A percentile compares a stretch with the other conserved stretches of the same genome.
These are phyloP conservation scores for Fulica atra DNA, from an alignment of 2,113 vertebrate species.

Conservation along the genomic window DNA sequence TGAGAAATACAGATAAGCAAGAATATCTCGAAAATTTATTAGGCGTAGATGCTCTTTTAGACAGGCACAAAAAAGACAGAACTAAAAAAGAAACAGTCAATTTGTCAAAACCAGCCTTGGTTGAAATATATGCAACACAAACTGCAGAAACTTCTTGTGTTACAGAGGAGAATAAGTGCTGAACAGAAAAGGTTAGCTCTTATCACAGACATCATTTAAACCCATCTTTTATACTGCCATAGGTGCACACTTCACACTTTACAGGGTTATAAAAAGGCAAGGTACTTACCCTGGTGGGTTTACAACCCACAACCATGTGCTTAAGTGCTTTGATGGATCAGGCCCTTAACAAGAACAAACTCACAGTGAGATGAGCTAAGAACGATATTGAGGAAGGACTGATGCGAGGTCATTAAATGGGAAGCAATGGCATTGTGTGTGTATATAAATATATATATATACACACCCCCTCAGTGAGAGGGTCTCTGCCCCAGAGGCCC, in stretches of 20 bases:
- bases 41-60: background rate
- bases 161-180: background rate
- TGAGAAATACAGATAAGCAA: slow-evolving; percentile 5
- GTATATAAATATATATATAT: too few species aligned
- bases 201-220: slow-evolving; percentile 47
- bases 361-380: background rate
- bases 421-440: background rate
- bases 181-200: slow-evolving; percentile 33
- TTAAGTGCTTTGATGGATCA: slow-evolving; percentile 52
- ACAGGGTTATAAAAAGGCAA: slow-evolving; percentile 58
- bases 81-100: background rate
- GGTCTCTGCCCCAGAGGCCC: background rate
- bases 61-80: slow-evolving; percentile 6
- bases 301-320: slow-evolving; percentile 27
- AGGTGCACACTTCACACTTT: slow-evolving; percentile 42
- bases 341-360: slow-evolving; percentile 51
- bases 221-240: slow-evolving; percentile 41
- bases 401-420: background rate
- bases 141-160: slow-evolving; percentile 35
- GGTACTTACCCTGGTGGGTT: slow-evolving; percentile 46
- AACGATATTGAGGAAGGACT: background rate
- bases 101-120: slow-evolving; percentile 53
- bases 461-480: background rate
- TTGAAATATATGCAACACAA: slow-evolving; percentile 54
- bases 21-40: slow-evolving; percentile 4